Conservation (phyloP, 2,888 invertebrate genomes). For the Clepsis dumicolana region DNA sequence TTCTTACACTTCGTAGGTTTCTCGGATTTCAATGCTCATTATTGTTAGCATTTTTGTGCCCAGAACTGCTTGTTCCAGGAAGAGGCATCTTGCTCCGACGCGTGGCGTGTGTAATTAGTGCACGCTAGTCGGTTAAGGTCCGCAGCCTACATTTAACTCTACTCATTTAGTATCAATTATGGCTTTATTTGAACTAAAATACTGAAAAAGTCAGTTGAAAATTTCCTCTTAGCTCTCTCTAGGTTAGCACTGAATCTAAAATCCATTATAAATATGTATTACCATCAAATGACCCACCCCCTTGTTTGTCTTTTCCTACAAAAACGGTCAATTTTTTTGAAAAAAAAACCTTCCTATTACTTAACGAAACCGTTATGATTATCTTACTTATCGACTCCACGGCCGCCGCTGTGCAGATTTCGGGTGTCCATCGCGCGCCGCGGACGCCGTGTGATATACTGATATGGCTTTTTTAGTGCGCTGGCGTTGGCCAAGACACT, state of each 20-base stretch:
- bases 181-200: not conserved
- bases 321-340: no score
- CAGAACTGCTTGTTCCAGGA: constrained; percentile 11
- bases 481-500: constrained; percentile 73
- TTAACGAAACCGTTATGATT: no score
- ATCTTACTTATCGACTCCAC: constrained; percentile 59
- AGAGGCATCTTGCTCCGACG: not conserved
- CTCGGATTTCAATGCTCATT: constrained; percentile 39
- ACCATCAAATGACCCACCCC: no score
- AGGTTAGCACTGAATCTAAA: no score
- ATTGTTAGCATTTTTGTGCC: constrained; percentile 28
- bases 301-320: no score
- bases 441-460: constrained; percentile 81
- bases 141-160: constrained; percentile 13
- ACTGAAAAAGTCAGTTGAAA: no score
- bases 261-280: no score
- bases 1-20: constrained; percentile 34
- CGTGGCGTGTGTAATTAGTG: constrained; percentile 21
- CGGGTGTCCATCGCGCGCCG: constrained; percentile 70
- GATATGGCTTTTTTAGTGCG: constrained; percentile 77
- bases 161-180: not conserved
- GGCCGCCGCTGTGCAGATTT: constrained; percentile 58
- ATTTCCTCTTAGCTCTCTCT: no score
- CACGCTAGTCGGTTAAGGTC: constrained; percentile 37
- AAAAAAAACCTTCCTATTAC: no score